Percentiles rank a stretch among this genome's conserved stretches.
phyloP scores from a whole-genome alignment of 2,888 invertebrate genomes.

The Conus canariensis region DNA sequence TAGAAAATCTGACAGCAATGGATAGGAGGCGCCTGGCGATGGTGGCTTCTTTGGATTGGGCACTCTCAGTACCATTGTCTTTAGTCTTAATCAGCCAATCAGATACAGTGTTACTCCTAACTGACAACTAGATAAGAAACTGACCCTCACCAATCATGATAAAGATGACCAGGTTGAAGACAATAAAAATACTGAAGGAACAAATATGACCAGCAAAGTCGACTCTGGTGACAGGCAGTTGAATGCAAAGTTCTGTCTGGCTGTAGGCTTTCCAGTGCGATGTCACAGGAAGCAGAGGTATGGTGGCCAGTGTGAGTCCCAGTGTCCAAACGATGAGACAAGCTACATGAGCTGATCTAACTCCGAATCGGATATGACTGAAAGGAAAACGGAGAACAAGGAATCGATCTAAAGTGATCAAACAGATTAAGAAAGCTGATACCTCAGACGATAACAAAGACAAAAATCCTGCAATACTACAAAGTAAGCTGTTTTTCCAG shows the following conservation, averaged over 20 bases:
- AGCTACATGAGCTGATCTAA: conserved; percentile 35
- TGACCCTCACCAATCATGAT: conserved; percentile 17
- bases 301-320: conserved; percentile 56
- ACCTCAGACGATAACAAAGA: conserved; percentile 81
- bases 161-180: conserved; percentile 13
- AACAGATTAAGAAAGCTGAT: conserved; percentile 82
- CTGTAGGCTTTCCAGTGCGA: conserved; percentile 64
- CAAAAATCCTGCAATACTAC: conserved; percentile 60
- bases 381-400: conserved; percentile 83
- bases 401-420: conserved; percentile 84
- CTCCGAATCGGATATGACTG: conserved; percentile 65
- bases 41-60: background rate
- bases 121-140: conserved; percentile 17
- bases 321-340: conserved; percentile 31
- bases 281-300: conserved; percentile 67
- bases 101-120: background rate
- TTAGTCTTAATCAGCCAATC: background rate
- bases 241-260: conserved; percentile 72
- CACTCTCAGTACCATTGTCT: background rate
- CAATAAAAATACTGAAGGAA: conserved; percentile 48
- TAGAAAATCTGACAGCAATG: conserved; percentile 9
- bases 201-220: conserved; percentile 75
- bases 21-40: conserved; percentile 10
- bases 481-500: conserved; percentile 58
- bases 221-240: conserved; percentile 73